Conservation (phyloP, 37 sponge, comb jelly and placozoan species). For the Theonella swinhoei region DNA sequence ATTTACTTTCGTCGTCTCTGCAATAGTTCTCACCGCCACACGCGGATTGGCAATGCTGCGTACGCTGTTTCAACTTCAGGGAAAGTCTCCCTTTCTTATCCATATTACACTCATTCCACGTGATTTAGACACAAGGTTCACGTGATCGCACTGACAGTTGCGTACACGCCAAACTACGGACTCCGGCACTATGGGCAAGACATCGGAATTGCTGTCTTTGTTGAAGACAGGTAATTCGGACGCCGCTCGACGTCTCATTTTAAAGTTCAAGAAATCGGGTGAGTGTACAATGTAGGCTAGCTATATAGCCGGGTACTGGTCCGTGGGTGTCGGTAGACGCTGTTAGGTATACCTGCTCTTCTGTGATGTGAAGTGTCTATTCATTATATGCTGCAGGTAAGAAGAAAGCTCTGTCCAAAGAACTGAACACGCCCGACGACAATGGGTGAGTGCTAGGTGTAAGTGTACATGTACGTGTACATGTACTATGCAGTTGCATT, state of each 20-base stretch:
- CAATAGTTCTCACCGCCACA: no score
- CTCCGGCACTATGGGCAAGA: slow-evolving; percentile 91
- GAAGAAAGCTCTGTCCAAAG: slow-evolving; percentile 43
- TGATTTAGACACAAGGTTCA: no score
- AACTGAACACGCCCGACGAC: slow-evolving; percentile 43
- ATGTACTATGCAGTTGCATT: slow-evolving; percentile 4
- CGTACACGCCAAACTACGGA: no score
- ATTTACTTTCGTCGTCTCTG: no score
- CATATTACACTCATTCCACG: no score
- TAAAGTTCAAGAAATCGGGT: slow-evolving; percentile 89
- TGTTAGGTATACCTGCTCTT: not conserved
- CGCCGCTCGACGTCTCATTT: slow-evolving; percentile 77
- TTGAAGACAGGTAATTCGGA: slow-evolving; percentile 76
- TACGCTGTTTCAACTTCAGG: no score
- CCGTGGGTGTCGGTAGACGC: not conserved
- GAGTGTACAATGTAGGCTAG: not conserved
- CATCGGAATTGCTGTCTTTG: slow-evolving; percentile 73
- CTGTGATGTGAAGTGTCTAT: not conserved
- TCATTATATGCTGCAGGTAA: slow-evolving; percentile 21
- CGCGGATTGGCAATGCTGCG: no score
- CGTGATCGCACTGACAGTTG: no score
- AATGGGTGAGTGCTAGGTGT: slow-evolving; percentile 16
- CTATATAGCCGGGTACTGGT: not conserved
- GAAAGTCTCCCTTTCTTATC: no score
- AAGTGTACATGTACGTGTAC: slow-evolving; percentile 2